Evolutionary conservation across 2,113 vertebrate genomes (phyloP).

Genomic region (Ochotona princeps): DNA sequence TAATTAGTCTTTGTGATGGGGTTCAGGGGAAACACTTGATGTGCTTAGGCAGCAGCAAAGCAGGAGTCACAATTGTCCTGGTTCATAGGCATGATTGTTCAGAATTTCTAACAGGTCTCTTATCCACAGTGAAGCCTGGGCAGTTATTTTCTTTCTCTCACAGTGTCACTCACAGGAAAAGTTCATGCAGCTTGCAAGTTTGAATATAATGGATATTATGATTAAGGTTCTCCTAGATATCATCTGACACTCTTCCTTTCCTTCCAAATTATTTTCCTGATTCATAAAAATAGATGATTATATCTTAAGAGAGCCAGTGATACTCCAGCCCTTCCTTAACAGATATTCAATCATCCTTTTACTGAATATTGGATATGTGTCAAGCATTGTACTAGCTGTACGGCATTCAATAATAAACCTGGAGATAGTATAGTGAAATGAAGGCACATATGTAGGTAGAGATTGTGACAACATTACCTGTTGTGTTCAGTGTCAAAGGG

Average conservation of each 20-base stretch:
- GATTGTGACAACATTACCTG: not conserved
- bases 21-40: not conserved
- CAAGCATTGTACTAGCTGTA: not conserved
- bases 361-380: not conserved
- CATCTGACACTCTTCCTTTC: not conserved
- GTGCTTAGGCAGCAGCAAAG: not conserved
- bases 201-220: accelerated
- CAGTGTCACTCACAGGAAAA: not conserved
- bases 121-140: not conserved
- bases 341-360: not conserved
- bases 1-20: not conserved
- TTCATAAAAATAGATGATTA: not conserved
- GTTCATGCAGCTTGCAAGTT: accelerated
- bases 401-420: not conserved
- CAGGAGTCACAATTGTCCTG: not conserved
- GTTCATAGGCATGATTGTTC: accelerated
- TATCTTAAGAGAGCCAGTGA: not conserved
- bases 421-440: not conserved
- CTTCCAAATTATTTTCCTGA: not conserved
- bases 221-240: not conserved
- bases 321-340: not conserved
- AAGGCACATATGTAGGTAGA: too few relatives aligned
- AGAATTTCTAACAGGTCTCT: not conserved
- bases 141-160: not conserved
- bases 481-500: too few relatives aligned